These are phyloP conservation scores for Patiria pectinifera DNA, from an alignment of 53 echinoderm and acorn worm genomes.

Conservation along the genomic window DNA sequence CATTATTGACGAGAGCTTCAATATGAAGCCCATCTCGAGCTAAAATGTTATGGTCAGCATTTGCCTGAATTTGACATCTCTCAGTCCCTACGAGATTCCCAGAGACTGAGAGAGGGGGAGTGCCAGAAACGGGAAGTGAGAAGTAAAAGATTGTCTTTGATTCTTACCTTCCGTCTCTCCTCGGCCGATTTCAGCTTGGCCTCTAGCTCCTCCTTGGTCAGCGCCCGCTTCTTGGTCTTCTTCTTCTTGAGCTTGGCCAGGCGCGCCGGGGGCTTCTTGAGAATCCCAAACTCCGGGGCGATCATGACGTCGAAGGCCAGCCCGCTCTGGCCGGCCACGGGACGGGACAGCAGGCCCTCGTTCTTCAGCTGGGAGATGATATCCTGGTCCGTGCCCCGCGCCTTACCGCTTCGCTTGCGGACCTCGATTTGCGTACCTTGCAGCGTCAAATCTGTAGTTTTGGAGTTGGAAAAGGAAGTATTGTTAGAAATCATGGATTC, in stretches of 20 bases:
- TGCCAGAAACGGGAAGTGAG: no score
- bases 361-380: conserved; percentile 84
- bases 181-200: conserved; percentile 89
- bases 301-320: conserved; percentile 93
- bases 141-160: no score
- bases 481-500: background rate
- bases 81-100: no score
- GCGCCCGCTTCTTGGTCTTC: conserved; percentile 82
- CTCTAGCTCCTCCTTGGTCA: conserved; percentile 92
- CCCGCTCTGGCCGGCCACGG: conserved; percentile 73
- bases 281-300: conserved; percentile 79
- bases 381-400: conserved; percentile 59
- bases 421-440: conserved; percentile 79
- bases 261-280: conserved; percentile 86
- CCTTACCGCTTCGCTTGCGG: conserved; percentile 80
- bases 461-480: background rate
- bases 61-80: no score
- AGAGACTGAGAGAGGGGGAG: no score
- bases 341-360: conserved; percentile 81
- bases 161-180: conserved; percentile 85
- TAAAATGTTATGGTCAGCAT: no score
- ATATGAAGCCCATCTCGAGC: no score
- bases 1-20: no score
- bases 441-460: conserved; percentile 72
- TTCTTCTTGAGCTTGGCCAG: conserved; percentile 93